A percentile compares a stretch with the other conserved stretches of the same genome.
Conservation (phyloP, 2,797 vertebrate genomes). For the Lemur catta region DNA sequence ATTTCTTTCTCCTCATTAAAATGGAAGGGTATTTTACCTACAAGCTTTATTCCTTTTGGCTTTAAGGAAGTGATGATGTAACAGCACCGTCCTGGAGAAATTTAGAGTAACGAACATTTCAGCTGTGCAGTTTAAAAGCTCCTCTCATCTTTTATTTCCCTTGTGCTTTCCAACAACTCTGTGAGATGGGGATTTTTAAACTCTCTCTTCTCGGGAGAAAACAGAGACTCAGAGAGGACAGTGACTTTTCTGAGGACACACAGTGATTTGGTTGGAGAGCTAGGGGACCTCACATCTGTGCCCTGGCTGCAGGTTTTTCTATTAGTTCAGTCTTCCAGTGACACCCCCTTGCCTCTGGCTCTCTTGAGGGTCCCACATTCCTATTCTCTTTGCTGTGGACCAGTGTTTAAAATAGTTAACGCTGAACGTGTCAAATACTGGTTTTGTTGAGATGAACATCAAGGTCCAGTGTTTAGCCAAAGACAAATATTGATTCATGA, state of each 20-base stretch:
- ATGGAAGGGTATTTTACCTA: background rate
- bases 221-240: background rate
- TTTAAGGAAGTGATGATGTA: background rate
- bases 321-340: background rate
- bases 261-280: background rate
- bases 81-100: background rate
- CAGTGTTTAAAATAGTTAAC: background rate
- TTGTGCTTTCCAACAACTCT: background rate
- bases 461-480: slow-evolving; percentile 9
- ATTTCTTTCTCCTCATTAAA: background rate
- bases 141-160: background rate
- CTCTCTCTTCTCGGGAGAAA: background rate
- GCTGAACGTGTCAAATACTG: background rate
- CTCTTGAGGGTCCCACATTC: background rate
- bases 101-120: background rate
- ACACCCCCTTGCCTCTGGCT: background rate
- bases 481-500: slow-evolving; percentile 30
- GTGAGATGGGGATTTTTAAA: background rate
- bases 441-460: slow-evolving; percentile 27
- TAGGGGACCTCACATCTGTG: background rate
- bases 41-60: background rate
- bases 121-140: background rate
- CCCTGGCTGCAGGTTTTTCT: background rate
- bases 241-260: background rate
- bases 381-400: background rate